A percentile compares a stretch with the other conserved stretches of the same genome.
phyloP scores from a whole-genome alignment of 2,797 vertebrate species.

The Peromyscus aztecus region DNA sequence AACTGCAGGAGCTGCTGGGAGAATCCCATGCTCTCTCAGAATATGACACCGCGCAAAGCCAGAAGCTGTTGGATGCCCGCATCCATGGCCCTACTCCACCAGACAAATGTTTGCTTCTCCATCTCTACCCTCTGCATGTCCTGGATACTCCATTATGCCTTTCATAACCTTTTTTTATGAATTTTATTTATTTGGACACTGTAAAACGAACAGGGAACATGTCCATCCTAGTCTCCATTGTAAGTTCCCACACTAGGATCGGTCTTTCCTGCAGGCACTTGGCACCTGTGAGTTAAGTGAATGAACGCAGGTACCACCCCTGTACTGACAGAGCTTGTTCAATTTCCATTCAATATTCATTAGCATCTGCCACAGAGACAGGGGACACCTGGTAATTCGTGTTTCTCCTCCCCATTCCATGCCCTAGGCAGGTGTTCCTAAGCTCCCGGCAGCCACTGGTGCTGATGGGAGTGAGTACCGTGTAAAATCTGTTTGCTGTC shows the following conservation, averaged over 20 bases:
- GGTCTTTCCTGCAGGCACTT: not conserved
- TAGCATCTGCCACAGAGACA: not conserved
- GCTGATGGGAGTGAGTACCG: accelerated
- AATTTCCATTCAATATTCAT: not conserved
- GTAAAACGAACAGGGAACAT: not conserved
- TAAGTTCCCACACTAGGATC: not conserved
- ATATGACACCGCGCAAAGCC: not conserved
- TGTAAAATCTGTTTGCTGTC: not conserved
- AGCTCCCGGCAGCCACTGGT: not conserved
- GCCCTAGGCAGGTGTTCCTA: accelerated
- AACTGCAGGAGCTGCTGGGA: not conserved
- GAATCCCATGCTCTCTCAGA: not conserved
- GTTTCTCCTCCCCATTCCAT: not conserved
- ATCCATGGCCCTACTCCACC: not conserved
- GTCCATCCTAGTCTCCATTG: not conserved
- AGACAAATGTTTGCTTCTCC: not conserved
- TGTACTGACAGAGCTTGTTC: not conserved
- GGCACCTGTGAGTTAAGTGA: not conserved
- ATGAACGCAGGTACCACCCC: not conserved
- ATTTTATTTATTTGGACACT: not conserved
- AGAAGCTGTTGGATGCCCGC: not conserved
- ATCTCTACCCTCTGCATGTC: not conserved
- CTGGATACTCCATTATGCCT: not conserved
- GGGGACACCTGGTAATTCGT: accelerated
- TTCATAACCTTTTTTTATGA: not conserved